phyloP scores from a whole-genome alignment of 2,797 vertebrate species.

The Scleropages formosus region DNA sequence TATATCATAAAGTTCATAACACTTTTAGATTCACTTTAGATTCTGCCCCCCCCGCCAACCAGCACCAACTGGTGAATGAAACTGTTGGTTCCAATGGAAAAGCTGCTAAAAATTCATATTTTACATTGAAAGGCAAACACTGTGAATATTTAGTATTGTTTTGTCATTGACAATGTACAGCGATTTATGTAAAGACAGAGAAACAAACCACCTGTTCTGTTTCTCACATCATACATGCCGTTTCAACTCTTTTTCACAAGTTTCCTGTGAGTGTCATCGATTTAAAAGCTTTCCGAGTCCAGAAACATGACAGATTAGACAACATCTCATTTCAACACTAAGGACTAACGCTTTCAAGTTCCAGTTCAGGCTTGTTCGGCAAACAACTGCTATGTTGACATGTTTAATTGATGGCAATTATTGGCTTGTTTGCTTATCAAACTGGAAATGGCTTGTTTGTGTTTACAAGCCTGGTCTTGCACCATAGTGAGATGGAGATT shows the following conservation, averaged over 20 bases:
- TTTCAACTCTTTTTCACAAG: constrained; percentile 45
- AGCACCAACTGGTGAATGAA: too few relatives aligned
- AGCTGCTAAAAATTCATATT: too few relatives aligned
- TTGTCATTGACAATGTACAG: too few relatives aligned
- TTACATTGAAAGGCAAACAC: too few relatives aligned
- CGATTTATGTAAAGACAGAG: constrained; percentile 46
- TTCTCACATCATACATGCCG: background rate
- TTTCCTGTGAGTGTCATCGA: constrained; percentile 6
- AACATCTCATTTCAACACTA: constrained; percentile 49
- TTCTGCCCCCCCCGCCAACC: too few relatives aligned
- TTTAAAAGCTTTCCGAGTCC: background rate
- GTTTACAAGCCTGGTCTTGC: constrained; percentile 48
- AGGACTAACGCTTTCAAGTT: constrained; percentile 52
- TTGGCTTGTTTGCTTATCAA: constrained; percentile 62
- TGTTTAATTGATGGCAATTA: constrained; percentile 64
- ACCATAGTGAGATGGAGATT: constrained; percentile 34
- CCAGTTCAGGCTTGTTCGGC: constrained; percentile 54
- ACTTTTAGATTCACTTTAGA: too few relatives aligned
- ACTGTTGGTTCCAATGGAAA: too few relatives aligned
- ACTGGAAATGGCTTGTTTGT: constrained; percentile 49
- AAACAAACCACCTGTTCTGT: background rate
- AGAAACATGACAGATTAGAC: constrained; percentile 1
- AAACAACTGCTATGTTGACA: constrained; percentile 58
- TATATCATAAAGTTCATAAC: background rate
- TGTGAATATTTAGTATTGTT: too few relatives aligned